phyloP scores from a whole-genome alignment of 2,113 vertebrate species.

The human (Homo sapiens) region GRCh38 chr2:3865001-3865500 shows the following conservation, averaged over 20 bases:
- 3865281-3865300: background rate
- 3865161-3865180: fast-evolving
- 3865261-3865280: fast-evolving
- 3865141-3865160: background rate
- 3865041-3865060: background rate
- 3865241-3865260: background rate
- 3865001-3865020: fast-evolving
- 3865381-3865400: constrained; percentile 31
- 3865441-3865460: constrained; percentile 66
- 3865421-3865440: constrained; percentile 46
- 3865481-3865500: constrained; percentile 43
- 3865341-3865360: constrained; percentile 68
- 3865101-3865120: background rate
- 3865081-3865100: background rate
- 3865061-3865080: fast-evolving
- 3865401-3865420: background rate
- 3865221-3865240: fast-evolving
- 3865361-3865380: constrained; percentile 66
- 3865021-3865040: background rate
- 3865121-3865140: background rate
- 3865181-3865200: fast-evolving
- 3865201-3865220: fast-evolving
- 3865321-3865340: constrained; percentile 32
- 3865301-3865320: background rate
- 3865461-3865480: constrained; percentile 42